These are phyloP conservation scores for Acrocephalus kingi DNA, from an alignment of 2,113 vertebrate genomes.

Conservation along the genomic window DNA sequence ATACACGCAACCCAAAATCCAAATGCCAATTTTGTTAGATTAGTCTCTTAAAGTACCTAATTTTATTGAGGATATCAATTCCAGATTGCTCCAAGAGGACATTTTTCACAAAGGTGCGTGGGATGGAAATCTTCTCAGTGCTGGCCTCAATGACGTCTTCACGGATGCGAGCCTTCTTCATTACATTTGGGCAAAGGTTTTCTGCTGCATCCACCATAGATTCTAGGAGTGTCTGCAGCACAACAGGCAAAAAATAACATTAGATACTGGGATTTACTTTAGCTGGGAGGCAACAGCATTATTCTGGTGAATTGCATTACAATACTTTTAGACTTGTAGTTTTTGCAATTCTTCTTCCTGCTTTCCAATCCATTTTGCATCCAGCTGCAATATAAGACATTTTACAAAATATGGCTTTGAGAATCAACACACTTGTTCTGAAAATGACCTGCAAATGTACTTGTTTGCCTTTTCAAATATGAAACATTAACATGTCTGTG, in stretches of 20 bases:
- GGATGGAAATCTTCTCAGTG: slow-evolving; percentile 89
- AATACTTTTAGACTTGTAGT: neutral
- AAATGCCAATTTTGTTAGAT: neutral
- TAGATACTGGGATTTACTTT: neutral
- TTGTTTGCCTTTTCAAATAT: neutral
- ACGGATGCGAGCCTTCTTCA: slow-evolving; percentile 87
- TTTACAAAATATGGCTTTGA: neutral
- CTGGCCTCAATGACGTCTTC: slow-evolving; percentile 89
- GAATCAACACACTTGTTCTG: neutral
- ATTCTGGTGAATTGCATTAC: neutral
- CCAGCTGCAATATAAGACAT: neutral
- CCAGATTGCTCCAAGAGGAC: slow-evolving; percentile 95
- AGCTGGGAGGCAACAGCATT: neutral
- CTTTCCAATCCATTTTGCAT: neutral
- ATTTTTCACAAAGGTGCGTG: slow-evolving; percentile 91
- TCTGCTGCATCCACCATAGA: slow-evolving; percentile 93
- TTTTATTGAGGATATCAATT: slow-evolving; percentile 97
- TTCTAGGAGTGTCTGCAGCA: slow-evolving; percentile 83
- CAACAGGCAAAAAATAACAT: neutral
- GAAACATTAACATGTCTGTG: neutral
- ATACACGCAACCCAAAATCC: neutral
- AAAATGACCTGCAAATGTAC: neutral
- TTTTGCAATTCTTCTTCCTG: neutral
- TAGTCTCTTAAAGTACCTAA: slow-evolving; percentile 78
- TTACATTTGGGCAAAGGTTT: slow-evolving; percentile 90